A percentile compares a stretch with the other conserved stretches of the same genome.
phyloP scores from a whole-genome alignment of 2,797 vertebrate species.

The Sparidentex hasta region DNA sequence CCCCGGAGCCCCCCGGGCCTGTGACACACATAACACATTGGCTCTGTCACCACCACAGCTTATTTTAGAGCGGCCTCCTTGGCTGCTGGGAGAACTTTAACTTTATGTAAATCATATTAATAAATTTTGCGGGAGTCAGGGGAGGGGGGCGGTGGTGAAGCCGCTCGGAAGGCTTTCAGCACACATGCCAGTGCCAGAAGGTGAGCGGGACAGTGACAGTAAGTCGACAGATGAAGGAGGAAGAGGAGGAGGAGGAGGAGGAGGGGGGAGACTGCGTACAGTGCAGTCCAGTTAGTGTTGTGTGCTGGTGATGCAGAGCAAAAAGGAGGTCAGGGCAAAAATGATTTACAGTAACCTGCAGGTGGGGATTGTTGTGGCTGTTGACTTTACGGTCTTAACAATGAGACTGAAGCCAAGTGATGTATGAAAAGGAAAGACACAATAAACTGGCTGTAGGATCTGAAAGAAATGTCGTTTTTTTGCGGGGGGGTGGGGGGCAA shows the following conservation, averaged over 20 bases:
- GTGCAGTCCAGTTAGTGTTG: conserved; percentile 52
- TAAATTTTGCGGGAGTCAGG: conserved; percentile 77
- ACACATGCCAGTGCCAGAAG: conserved; percentile 73
- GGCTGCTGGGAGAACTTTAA: conserved; percentile 75
- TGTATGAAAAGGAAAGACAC: background rate
- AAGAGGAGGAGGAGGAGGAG: conserved; percentile 25
- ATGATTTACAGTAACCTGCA: conserved; percentile 58
- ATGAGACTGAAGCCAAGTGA: conserved; percentile 7
- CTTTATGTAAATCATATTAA: conserved; percentile 90
- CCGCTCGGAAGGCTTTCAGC: conserved; percentile 78
- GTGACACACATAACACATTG: conserved; percentile 86
- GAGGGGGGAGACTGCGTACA: conserved; percentile 24
- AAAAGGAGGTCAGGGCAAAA: conserved; percentile 67
- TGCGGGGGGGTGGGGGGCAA: background rate
- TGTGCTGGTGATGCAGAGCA: conserved; percentile 35
- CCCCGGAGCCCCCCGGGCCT: conserved; percentile 73
- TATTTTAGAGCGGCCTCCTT: conserved; percentile 82
- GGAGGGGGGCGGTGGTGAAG: conserved; percentile 23
- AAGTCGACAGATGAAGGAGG: conserved; percentile 76
- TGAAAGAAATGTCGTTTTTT: background rate
- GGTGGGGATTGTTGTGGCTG: conserved; percentile 27
- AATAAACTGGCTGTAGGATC: background rate
- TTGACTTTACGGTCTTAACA: conserved; percentile 36
- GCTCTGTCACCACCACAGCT: conserved; percentile 82
- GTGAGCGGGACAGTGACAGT: conserved; percentile 77